phyloP scores from a whole-genome alignment of 2,888 invertebrate genomes.

The Drosophila percnosoma region DNA sequence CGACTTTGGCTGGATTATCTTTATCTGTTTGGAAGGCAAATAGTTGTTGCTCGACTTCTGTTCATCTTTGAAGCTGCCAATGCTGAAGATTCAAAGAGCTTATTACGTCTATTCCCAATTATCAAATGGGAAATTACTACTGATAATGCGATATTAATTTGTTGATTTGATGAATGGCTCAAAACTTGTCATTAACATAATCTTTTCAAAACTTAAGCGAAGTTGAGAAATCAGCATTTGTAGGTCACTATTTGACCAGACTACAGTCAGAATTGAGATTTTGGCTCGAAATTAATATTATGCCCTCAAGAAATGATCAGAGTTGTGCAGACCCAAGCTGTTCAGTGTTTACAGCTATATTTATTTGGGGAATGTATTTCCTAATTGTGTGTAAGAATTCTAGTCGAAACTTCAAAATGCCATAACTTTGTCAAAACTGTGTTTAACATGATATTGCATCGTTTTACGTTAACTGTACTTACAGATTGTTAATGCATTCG shows the following conservation, averaged over 20 bases:
- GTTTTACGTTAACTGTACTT: conserved; percentile 26
- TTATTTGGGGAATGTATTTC: neutral
- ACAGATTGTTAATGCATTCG: neutral
- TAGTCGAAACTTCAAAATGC: no score
- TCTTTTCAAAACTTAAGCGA: neutral
- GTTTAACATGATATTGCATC: neutral
- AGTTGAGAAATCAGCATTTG: neutral
- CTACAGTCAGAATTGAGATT: neutral
- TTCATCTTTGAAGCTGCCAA: conserved; percentile 27
- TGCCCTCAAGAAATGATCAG: neutral
- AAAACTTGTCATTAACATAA: neutral
- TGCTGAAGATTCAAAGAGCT: neutral
- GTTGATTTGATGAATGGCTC: neutral
- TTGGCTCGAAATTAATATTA: neutral
- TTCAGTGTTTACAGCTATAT: neutral
- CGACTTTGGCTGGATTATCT: conserved; percentile 3
- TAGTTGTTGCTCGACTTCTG: conserved; percentile 4
- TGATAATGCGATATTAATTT: neutral
- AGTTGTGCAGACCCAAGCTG: neutral
- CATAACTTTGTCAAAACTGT: neutral
- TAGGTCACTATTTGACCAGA: neutral
- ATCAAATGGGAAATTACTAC: neutral
- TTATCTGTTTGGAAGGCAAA: conserved; percentile 34
- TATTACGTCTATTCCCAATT: neutral
- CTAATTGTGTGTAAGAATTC: neutral